Conservation (phyloP, 2,888 invertebrate species). For the Amiota mariae region DNA sequence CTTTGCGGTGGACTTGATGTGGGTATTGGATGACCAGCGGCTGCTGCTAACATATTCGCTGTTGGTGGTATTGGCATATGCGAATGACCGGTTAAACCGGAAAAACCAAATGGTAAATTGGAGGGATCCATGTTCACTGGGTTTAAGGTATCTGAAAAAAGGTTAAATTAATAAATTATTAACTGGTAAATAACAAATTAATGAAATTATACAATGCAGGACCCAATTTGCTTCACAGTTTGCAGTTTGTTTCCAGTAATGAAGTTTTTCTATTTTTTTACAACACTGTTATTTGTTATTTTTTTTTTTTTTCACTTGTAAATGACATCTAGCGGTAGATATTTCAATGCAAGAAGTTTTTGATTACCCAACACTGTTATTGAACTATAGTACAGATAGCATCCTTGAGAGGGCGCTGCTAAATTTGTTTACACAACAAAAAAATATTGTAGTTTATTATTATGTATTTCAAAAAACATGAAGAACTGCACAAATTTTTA, state of each 20-base stretch:
- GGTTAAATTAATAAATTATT: too few species aligned
- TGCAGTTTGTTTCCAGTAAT: not conserved
- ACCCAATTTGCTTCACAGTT: too few species aligned
- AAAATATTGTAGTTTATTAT: not conserved
- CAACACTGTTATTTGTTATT: slow-evolving; percentile 15
- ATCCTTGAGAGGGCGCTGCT: not conserved
- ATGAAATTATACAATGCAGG: too few species aligned
- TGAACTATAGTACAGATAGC: slow-evolving; percentile 38
- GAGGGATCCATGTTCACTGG: slow-evolving; percentile 67
- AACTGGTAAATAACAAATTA: too few species aligned
- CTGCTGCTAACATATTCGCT: slow-evolving; percentile 61
- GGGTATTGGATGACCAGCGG: slow-evolving; percentile 62
- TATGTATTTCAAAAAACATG: not conserved
- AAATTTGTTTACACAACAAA: not conserved
- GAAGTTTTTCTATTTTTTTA: too few species aligned
- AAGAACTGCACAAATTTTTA: not conserved
- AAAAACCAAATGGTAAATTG: slow-evolving; percentile 71
- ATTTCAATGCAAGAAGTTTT: too few species aligned
- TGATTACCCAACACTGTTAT: too few species aligned
- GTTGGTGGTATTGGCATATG: slow-evolving; percentile 70
- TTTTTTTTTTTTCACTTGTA: too few species aligned
- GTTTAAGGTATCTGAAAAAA: slow-evolving; percentile 4
- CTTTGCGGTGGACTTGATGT: slow-evolving; percentile 76
- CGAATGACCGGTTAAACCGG: slow-evolving; percentile 67
- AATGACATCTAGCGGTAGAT: too few species aligned